phyloP scores from a whole-genome alignment of 2,888 invertebrate species.

The Spisula solida region DNA sequence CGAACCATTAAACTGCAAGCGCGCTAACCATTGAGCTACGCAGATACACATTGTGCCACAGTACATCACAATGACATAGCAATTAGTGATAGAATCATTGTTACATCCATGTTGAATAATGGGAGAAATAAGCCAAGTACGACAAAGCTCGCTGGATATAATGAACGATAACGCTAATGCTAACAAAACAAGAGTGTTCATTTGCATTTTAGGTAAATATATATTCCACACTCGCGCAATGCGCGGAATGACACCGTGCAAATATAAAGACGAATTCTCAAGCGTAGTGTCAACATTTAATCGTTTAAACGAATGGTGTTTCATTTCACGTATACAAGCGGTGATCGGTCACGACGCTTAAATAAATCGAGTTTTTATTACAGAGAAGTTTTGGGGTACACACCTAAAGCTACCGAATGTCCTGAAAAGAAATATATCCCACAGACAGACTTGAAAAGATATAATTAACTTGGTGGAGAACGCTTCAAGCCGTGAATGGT shows the following conservation, averaged over 20 bases:
- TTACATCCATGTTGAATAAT: too few relatives aligned
- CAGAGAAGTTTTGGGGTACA: neutral
- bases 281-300: slow-evolving; percentile 2
- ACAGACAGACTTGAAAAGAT: neutral
- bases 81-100: too few relatives aligned
- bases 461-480: neutral
- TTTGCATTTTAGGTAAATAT: slow-evolving; percentile 6
- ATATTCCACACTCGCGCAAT: neutral
- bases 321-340: neutral
- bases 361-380: slow-evolving; percentile 20
- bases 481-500: neutral
- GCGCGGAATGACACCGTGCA: neutral
- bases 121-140: neutral
- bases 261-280: neutral
- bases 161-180: neutral
- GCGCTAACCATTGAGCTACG: too few relatives aligned
- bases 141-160: neutral
- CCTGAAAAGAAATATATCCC: neutral
- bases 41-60: too few relatives aligned
- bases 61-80: too few relatives aligned
- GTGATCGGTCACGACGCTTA: neutral
- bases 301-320: neutral
- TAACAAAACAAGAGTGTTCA: neutral
- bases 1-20: too few relatives aligned
- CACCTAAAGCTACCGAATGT: neutral